Percentiles rank a stretch among this genome's conserved stretches.
These are phyloP conservation scores for Mus spretus DNA, from an alignment of 2,797 vertebrate genomes.

Conservation along the genomic window DNA sequence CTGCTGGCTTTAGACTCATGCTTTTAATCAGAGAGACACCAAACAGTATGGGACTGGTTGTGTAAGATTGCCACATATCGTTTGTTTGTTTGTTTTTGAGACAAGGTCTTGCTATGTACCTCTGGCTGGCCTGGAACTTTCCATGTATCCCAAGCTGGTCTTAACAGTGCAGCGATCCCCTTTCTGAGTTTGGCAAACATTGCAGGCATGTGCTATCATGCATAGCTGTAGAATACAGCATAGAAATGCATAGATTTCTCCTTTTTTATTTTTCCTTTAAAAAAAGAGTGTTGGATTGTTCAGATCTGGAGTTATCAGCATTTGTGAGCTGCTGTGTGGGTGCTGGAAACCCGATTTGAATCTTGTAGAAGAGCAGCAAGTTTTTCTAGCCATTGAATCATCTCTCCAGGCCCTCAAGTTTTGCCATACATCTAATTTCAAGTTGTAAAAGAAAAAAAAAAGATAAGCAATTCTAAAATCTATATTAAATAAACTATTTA, in stretches of 20 bases:
- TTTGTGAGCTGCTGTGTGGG: background rate
- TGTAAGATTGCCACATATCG: background rate
- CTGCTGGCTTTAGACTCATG: background rate
- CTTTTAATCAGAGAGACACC: background rate
- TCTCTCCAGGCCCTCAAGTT: background rate
- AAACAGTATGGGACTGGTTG: background rate
- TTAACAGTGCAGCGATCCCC: background rate
- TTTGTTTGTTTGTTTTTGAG: background rate
- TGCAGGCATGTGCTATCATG: background rate
- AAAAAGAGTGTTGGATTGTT: background rate
- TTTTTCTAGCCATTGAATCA: background rate
- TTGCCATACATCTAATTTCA: background rate
- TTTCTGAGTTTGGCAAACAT: background rate
- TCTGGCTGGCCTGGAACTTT: background rate
- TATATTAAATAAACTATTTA: background rate
- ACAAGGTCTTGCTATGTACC: background rate
- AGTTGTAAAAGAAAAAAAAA: constrained; percentile 34
- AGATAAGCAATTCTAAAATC: background rate
- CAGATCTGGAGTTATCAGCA: background rate
- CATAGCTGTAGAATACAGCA: background rate
- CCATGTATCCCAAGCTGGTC: background rate
- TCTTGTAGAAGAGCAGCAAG: background rate
- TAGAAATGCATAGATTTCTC: background rate
- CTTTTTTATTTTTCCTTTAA: background rate
- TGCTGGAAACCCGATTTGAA: no score